Evolutionary conservation across 2,888 invertebrate genomes (phyloP).

Genomic region (Lypha dubia): DNA sequence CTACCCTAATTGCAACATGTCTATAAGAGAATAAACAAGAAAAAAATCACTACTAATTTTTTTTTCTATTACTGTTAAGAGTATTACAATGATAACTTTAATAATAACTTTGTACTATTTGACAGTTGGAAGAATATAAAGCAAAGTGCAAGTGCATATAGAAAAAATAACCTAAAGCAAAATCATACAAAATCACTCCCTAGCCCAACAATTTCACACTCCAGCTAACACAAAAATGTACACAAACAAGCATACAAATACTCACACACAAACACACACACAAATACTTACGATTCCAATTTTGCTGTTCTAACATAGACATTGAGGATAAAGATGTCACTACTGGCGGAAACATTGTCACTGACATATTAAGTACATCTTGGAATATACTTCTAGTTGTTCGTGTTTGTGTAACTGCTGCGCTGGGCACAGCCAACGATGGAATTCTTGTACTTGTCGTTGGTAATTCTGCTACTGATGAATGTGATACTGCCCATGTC

Average conservation of each 20-base stretch:
- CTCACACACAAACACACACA: constrained; percentile 25
- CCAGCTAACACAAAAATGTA: neutral
- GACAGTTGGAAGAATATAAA: constrained; percentile 42
- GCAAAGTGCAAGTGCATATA: neutral
- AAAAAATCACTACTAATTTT: constrained; percentile 19
- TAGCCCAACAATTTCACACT: neutral
- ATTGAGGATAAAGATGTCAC: constrained; percentile 77
- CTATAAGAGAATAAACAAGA: neutral
- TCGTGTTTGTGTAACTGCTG: constrained; percentile 74
- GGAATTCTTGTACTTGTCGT: constrained; percentile 74
- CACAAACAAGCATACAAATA: neutral
- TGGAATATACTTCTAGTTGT: constrained; percentile 78
- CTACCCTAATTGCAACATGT: neutral
- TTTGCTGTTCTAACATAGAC: constrained; percentile 78
- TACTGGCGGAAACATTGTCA: constrained; percentile 81
- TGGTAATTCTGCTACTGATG: constrained; percentile 37
- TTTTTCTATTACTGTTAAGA: neutral
- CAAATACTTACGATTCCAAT: constrained; percentile 81
- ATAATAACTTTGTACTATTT: constrained; percentile 52
- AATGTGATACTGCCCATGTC: constrained; percentile 72
- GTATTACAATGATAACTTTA: constrained; percentile 41
- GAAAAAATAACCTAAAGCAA: constrained; percentile 13
- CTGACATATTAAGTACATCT: constrained; percentile 83
- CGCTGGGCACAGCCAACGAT: constrained; percentile 55
- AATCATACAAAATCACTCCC: constrained; percentile 30